phyloP scores from a whole-genome alignment of 2,113 vertebrate genomes.

The Hemicordylus capensis region DNA sequence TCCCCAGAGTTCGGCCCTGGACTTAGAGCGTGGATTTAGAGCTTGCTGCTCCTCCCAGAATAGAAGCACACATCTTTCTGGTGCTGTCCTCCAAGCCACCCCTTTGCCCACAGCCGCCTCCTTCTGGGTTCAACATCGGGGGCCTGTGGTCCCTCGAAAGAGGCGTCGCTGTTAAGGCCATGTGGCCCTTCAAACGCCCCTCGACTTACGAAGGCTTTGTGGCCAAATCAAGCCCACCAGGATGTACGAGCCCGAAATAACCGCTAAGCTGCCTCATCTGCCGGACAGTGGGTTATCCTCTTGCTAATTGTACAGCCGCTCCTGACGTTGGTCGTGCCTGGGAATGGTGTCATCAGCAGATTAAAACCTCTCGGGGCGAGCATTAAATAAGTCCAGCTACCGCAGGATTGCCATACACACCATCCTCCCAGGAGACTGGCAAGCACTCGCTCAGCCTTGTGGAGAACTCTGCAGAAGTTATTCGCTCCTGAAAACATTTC shows the following conservation, averaged over 20 bases:
- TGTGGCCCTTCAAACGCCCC: background rate
- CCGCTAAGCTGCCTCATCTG: background rate
- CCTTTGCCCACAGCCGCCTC: background rate
- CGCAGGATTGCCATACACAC: background rate
- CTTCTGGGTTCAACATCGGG: slow-evolving; percentile 14
- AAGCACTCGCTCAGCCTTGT: background rate
- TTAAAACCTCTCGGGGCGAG: background rate
- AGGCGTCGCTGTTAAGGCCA: background rate
- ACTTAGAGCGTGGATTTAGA: background rate
- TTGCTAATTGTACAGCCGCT: background rate
- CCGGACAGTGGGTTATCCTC: background rate
- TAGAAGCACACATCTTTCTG: slow-evolving; percentile 34
- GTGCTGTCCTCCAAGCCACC: background rate
- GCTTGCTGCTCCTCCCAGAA: slow-evolving; percentile 9
- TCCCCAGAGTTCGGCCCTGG: slow-evolving; percentile 31
- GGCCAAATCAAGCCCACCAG: slow-evolving; percentile 3
- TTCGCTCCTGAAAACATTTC: background rate
- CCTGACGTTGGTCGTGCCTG: background rate
- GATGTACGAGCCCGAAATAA: background rate
- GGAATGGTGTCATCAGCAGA: background rate
- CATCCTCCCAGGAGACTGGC: no score
- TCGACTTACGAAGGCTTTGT: slow-evolving; percentile 1
- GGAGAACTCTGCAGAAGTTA: no score
- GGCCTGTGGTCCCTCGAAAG: background rate
- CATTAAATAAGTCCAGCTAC: background rate